Evolutionary conservation across 2,113 vertebrate species (phyloP).

Genomic region (Uropsilus gracilis): DNA sequence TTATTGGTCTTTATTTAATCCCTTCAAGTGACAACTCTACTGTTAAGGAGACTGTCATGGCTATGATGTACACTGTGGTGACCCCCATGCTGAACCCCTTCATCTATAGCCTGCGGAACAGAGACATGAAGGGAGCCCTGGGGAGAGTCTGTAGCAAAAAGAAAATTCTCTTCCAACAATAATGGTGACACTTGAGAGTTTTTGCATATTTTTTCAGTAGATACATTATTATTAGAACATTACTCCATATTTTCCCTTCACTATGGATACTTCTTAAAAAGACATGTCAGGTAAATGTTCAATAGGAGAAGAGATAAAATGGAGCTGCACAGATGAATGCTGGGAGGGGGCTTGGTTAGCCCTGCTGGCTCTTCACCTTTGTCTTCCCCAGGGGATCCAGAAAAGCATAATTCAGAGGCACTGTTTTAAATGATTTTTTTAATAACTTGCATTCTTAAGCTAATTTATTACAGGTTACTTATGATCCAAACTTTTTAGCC

Average conservation of each 20-base stretch:
- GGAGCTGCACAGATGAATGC: neutral
- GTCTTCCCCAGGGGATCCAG: neutral
- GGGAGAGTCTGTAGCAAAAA: neutral
- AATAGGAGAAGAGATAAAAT: neutral
- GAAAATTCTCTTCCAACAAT: neutral
- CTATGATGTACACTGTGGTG: conserved; percentile 67
- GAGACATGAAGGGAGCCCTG: conserved; percentile 65
- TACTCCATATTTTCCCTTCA: neutral
- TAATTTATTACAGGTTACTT: neutral
- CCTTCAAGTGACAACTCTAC: conserved; percentile 36
- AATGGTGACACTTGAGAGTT: neutral
- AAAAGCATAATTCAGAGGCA: neutral
- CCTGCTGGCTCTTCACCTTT: neutral
- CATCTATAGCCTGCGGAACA: conserved; percentile 73
- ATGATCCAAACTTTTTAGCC: neutral
- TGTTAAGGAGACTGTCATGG: conserved; percentile 51
- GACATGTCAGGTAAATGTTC: neutral
- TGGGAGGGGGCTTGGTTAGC: neutral
- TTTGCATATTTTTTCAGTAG: neutral
- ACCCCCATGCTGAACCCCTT: conserved; percentile 72
- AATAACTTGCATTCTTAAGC: neutral
- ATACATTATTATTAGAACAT: neutral
- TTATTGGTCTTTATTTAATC: conserved; percentile 58
- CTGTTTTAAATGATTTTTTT: neutral
- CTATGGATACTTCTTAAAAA: neutral